Evolutionary conservation across 2,113 vertebrate species (phyloP), one percentile per base, ranked within the genome.

Genomic region (Crotalus helleri): DNA sequence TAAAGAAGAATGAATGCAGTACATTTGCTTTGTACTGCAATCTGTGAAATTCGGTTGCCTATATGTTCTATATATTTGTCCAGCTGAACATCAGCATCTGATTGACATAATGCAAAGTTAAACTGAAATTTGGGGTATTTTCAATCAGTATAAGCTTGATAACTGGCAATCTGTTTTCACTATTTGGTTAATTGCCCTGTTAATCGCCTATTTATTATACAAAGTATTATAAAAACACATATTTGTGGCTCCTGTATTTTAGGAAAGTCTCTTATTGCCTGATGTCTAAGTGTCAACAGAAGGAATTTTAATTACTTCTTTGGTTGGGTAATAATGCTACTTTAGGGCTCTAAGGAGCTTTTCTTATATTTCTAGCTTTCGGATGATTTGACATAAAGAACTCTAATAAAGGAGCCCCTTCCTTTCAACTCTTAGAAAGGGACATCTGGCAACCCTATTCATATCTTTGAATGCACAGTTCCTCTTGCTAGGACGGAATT

Each of bases 361-460:
- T 61, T 89, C 8, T n/a, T 88, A 26, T 33, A 88, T 46, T 88
- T 74, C 5, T 81, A 33, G 87, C 5, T 87, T 29, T 87, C 21
- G 74, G 33, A 33, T 88, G 23, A 54, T 92, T 54, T 57, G 51
- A 44, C 81, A 85, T 51, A 19, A 90, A 44, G 12, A 92, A 89
- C 26, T 57, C 53, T 55, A 87, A 85, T 58, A 24, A 91, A 59
- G 5, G 58, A 69, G 9, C 21, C 19, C 33, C 26, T 3, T 49
- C 39, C 39, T 86, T 86, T 86, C 44, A 46, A 24, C 23, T 33
- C 54, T 46, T 29, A n/a, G 54, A 92, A 88, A 59, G 69, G 87
- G 69, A 90, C 92, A 92, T 39, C 92, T 92, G 92, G 69, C 88
- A 90, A 59, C 64, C 7, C 61, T 58, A 49, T 85, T 59, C 92